Base-by-base conservation (phyloP, 2,113 vertebrate genomes). In the Platysteira castanea region DNA sequence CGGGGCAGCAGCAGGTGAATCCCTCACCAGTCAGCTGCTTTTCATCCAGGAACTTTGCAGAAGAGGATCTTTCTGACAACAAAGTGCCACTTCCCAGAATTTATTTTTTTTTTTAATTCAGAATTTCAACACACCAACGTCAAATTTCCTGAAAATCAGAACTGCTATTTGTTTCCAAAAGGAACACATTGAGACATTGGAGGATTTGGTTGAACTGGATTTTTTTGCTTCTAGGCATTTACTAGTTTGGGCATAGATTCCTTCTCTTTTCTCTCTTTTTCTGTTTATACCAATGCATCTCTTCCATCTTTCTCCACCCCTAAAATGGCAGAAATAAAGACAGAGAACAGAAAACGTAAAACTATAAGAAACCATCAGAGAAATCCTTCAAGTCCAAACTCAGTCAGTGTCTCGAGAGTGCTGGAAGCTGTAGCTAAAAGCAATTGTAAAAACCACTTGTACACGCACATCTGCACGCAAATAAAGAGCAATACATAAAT, bases 1-100 rank as follows among this genome's bases (percentile, higher is more conserved):
- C 78, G 52, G 30, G 18, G 19, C 67, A 59, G 60, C 60, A 87
- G 65, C 94, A 93, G 94, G 94, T 96, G 93, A 84, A 87, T 60
- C 56, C 65, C 73, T 64, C 49, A 23, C 47, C 57, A 13, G 3
- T 15, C 50, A 1, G 3, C 15, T 24, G 11, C 17, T 56, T 63
- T 22, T 39, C 65, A 39, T 17, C 35, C 4, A 1, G 78, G n/a
- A 84, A 50, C 19, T 73, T 87, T 42, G 19, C 68, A 70, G 15
- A 15, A 81, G 5, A 59, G 31, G 9, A 35, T 10, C 53, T 14
- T 79, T 53, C 46, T 41, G 16, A 69, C 28, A 27, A 37, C 49
- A 59, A 22, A 13, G 6, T 50, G 46, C 27, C 2, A 1, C 11
- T 69, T 60, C 23, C 22, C 77, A 56, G 56, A 54, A 1, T 50